Percentiles rank a stretch among this genome's conserved stretches.
These are phyloP conservation scores for Bombus pascuorum DNA, from an alignment of 1,140 invertebrate genomes.

Conservation along the genomic window DNA sequence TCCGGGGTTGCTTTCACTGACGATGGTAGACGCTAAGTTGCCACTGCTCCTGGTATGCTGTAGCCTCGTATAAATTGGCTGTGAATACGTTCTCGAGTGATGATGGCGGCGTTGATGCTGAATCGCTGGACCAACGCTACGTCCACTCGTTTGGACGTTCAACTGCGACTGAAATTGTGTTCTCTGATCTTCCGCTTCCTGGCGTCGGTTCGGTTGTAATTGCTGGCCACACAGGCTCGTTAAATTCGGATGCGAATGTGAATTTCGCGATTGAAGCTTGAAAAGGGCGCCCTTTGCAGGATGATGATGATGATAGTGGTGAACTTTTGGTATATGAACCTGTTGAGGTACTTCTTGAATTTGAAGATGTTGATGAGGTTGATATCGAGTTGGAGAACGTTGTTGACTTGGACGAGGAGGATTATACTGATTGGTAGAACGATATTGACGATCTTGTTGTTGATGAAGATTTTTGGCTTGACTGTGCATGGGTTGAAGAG, in stretches of 20 bases:
- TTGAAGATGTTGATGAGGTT: constrained; percentile 30
- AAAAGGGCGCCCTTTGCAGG: constrained; percentile 71
- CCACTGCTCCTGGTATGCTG: constrained; percentile 70
- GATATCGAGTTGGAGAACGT: constrained; percentile 25
- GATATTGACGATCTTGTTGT: constrained; percentile 34
- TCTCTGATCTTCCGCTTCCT: constrained; percentile 55
- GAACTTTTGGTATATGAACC: constrained; percentile 12
- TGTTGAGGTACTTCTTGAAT: constrained; percentile 37
- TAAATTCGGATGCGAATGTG: constrained; percentile 79
- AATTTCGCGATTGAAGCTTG: constrained; percentile 78
- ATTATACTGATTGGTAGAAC: constrained; percentile 31
- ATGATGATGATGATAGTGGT: constrained; percentile 57
- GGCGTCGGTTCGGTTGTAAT: constrained; percentile 21
- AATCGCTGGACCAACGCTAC: constrained; percentile 31
- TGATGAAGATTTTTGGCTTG: constrained; percentile 24
- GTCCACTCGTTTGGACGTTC: constrained; percentile 65
- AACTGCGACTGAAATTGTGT: constrained; percentile 75
- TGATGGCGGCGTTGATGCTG: constrained; percentile 52
- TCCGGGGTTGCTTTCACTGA: constrained; percentile 45
- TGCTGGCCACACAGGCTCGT: constrained; percentile 66
- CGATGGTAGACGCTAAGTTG: constrained; percentile 60
- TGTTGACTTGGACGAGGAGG: constrained; percentile 5
- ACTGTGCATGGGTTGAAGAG: constrained; percentile 23
- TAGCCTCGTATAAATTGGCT: constrained; percentile 63
- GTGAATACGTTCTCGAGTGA: constrained; percentile 67